These are phyloP conservation scores for Plotosus lineatus DNA, from an alignment of 2,113 vertebrate genomes.

Conservation along the genomic window DNA sequence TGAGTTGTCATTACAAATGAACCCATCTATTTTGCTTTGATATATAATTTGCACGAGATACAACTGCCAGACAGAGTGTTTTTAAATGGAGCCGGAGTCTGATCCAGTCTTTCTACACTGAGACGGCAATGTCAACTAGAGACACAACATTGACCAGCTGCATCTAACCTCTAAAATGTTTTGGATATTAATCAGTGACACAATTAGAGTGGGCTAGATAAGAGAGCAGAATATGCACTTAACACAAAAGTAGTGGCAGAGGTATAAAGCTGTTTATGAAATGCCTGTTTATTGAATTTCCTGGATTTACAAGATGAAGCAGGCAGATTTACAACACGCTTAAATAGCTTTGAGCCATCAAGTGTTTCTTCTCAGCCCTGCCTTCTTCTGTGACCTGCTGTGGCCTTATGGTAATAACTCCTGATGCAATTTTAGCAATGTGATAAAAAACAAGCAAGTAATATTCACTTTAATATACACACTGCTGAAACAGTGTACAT, in stretches of 20 bases:
- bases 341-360: conserved; percentile 1
- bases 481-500: conserved; percentile 5
- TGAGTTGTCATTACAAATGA: conserved; percentile 33
- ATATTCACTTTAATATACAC: conserved; percentile 23
- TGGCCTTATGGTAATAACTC: background rate
- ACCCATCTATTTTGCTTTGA: conserved; percentile 35
- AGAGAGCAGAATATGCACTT: background rate
- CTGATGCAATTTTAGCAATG: conserved; percentile 16
- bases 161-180: background rate
- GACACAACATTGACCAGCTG: conserved; percentile 3
- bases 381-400: conserved; percentile 1
- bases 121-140: conserved; percentile 37
- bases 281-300: conserved; percentile 27
- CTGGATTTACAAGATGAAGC: background rate
- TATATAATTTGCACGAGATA: conserved; percentile 36
- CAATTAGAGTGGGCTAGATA: background rate
- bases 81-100: conserved; percentile 14
- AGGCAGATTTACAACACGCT: background rate
- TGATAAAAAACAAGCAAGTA: conserved; percentile 2
- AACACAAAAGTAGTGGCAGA: background rate
- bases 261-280: background rate
- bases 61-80: conserved; percentile 34
- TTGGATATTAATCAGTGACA: background rate
- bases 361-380: background rate
- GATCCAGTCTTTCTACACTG: background rate